Conservation (phyloP, 2,797 vertebrate genomes). For the Melanotaenia nigrans region DNA sequence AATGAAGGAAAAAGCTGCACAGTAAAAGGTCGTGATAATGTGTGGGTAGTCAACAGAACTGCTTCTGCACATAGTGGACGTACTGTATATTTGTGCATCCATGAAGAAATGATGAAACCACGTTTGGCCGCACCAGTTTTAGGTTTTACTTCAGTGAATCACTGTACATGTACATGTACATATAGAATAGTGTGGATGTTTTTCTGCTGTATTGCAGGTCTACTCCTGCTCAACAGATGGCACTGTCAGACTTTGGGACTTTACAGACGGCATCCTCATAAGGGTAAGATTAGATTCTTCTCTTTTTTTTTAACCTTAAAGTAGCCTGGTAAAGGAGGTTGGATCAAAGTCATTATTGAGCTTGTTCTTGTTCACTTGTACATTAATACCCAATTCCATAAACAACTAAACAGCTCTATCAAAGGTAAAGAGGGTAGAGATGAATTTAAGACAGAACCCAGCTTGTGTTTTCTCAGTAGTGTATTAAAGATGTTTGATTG, state of each 20-base stretch:
- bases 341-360: neutral
- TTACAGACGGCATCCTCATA: slow-evolving; percentile 93
- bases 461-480: slow-evolving; percentile 4
- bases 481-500: slow-evolving; percentile 23
- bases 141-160: too few species aligned
- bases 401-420: too few species aligned
- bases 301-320: neutral
- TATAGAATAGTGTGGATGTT: neutral
- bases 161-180: too few species aligned
- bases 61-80: too few species aligned
- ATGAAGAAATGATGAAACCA: too few species aligned
- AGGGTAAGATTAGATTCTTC: slow-evolving; percentile 76
- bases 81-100: too few species aligned
- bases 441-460: neutral
- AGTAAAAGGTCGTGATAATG: too few species aligned
- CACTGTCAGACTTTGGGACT: slow-evolving; percentile 94
- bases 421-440: neutral
- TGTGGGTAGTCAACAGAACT: too few species aligned
- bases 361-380: neutral
- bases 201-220: slow-evolving; percentile 74
- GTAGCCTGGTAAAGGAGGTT: neutral
- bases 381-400: neutral
- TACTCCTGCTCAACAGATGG: slow-evolving; percentile 93
- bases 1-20: too few species aligned
- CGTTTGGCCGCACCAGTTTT: too few species aligned